A percentile compares a stretch with the other conserved stretches of the same genome.
Conservation (phyloP, 2,113 vertebrate species). For the Steatornis caripensis region DNA sequence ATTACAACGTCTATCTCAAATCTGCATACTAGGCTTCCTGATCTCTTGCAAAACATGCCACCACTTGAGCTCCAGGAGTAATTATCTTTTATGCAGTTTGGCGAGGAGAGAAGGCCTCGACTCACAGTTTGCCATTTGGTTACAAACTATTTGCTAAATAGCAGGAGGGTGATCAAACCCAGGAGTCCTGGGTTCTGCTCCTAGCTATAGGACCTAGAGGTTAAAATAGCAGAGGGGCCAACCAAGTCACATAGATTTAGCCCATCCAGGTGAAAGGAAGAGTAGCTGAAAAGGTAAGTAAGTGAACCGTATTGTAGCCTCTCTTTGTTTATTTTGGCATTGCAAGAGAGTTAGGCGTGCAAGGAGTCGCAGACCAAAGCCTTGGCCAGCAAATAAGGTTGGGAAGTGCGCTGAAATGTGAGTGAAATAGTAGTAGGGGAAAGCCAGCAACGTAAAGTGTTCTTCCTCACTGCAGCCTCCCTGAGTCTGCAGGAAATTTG, state of each 20-base stretch:
- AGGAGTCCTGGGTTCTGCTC: not conserved
- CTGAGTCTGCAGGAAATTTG: not conserved
- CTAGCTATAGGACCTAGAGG: not conserved
- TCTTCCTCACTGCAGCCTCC: not conserved
- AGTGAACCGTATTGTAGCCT: not conserved
- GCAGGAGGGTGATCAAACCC: not conserved
- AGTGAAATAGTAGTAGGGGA: not conserved
- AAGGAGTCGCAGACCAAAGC: not conserved
- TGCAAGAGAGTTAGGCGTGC: fast-evolving
- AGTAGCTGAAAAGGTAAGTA: not conserved
- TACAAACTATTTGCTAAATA: slow-evolving; percentile 1
- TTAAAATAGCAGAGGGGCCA: not conserved
- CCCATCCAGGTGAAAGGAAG: not conserved
- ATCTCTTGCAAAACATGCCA: slow-evolving; percentile 46
- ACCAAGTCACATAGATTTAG: not conserved
- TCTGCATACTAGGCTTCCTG: slow-evolving; percentile 28
- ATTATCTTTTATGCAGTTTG: slow-evolving; percentile 59
- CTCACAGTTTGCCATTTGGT: slow-evolving; percentile 32
- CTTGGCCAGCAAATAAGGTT: not conserved
- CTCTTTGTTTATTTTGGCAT: not conserved
- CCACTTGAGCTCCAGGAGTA: slow-evolving; percentile 50
- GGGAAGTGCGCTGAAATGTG: not conserved
- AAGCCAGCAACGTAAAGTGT: not conserved
- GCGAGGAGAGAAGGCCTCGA: slow-evolving; percentile 3
- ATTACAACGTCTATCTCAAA: slow-evolving; percentile 16